Conservation (phyloP, 2,113 vertebrate species). For the Gavialis gangeticus region DNA sequence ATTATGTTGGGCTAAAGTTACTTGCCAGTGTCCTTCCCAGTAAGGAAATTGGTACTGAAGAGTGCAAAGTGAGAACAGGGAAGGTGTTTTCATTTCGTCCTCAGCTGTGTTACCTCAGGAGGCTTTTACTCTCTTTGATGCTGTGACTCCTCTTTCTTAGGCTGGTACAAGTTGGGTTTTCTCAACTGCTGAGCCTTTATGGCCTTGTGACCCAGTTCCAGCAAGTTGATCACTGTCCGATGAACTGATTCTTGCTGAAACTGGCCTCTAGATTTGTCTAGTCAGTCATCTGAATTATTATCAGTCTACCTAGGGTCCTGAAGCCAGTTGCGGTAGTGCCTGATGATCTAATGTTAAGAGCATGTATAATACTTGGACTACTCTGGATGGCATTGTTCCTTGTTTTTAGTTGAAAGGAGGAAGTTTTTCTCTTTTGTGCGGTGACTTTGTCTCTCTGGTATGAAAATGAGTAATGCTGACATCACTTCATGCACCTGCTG, state of each 20-base stretch:
- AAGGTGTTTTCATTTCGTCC: slow-evolving; percentile 17
- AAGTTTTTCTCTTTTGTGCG: slow-evolving; percentile 66
- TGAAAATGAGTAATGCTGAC: slow-evolving; percentile 79
- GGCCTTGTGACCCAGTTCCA: background rate
- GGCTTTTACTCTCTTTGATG: background rate
- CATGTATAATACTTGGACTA: slow-evolving; percentile 29
- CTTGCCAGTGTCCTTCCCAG: slow-evolving; percentile 18
- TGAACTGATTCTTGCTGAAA: background rate
- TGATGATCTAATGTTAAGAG: slow-evolving; percentile 42
- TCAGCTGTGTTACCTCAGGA: background rate
- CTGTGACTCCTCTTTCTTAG: background rate
- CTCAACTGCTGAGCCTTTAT: background rate
- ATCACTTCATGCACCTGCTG: slow-evolving; percentile 80
- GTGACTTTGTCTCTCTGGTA: slow-evolving; percentile 78
- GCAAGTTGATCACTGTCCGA: rapidly evolving
- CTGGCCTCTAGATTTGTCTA: rapidly evolving
- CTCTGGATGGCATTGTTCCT: slow-evolving; percentile 46
- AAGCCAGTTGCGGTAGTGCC: background rate
- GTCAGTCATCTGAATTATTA: background rate
- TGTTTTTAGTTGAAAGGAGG: slow-evolving; percentile 69
- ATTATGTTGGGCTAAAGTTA: slow-evolving; percentile 40
- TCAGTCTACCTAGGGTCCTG: background rate
- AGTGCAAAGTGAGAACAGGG: slow-evolving; percentile 3
- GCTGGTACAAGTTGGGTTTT: background rate
- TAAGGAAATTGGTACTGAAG: slow-evolving; percentile 43